phyloP scores from a whole-genome alignment of 2,113 vertebrate genomes.

The Echinops telfairi region DNA sequence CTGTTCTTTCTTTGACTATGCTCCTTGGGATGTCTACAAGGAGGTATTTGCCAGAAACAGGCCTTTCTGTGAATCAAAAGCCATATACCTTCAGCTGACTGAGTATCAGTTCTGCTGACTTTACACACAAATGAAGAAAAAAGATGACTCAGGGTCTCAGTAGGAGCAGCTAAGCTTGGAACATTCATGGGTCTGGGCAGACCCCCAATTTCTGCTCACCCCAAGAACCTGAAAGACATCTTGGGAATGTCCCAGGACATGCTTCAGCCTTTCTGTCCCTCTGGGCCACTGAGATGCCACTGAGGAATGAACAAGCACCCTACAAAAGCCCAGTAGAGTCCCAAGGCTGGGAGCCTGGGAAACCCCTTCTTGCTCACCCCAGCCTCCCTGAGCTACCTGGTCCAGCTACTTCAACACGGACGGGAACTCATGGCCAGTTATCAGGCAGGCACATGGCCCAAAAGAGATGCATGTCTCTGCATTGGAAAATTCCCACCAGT shows the following conservation, averaged over 20 bases:
- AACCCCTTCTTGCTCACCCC: background rate
- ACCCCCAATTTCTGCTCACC: background rate
- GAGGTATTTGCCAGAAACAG: background rate
- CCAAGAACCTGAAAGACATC: background rate
- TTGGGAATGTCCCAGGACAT: background rate
- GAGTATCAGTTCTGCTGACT: background rate
- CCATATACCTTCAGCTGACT: fast-evolving
- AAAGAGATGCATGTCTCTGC: background rate
- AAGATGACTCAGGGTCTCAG: background rate
- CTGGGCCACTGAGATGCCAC: background rate
- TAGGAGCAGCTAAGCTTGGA: background rate
- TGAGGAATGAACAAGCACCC: background rate
- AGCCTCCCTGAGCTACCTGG: background rate
- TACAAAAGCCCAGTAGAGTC: background rate
- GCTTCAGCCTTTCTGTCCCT: background rate
- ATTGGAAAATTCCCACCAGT: fast-evolving
- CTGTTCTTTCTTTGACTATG: fast-evolving
- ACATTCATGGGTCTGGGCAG: fast-evolving
- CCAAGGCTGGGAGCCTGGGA: background rate
- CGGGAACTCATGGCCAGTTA: background rate
- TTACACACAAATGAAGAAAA: background rate
- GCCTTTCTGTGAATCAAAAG: background rate
- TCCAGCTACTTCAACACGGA: too few species aligned
- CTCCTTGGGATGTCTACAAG: background rate
- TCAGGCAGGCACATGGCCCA: background rate